Evolutionary conservation across 92 coral and sea anemone genomes (phyloP).

Genomic region (Plumapathes pennacea): DNA sequence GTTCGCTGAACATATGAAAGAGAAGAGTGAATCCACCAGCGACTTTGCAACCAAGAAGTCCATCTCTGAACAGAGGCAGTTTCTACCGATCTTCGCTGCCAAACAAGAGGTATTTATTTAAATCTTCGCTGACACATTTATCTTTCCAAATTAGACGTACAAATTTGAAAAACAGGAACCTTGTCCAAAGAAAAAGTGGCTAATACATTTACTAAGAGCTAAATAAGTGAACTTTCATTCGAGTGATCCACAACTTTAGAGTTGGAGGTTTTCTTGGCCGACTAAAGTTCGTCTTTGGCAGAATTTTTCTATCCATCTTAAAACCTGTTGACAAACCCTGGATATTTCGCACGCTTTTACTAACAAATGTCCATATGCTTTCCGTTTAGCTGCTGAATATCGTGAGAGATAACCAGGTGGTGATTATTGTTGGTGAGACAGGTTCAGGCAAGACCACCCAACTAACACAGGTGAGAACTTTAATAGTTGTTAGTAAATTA

Average conservation of each 20-base stretch:
- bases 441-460: slow-evolving; percentile 99
- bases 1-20: slow-evolving; percentile 97
- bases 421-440: slow-evolving; percentile 96
- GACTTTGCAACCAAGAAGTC: slow-evolving; percentile 94
- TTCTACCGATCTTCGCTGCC: slow-evolving; percentile 90
- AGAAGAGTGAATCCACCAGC: slow-evolving; percentile 81
- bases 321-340: no score
- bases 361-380: neutral
- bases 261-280: no score
- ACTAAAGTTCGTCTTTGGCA: no score
- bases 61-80: slow-evolving; percentile 78
- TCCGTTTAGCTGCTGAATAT: slow-evolving; percentile 72
- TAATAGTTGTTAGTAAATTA: neutral
- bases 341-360: no score
- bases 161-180: no score
- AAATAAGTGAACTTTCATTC: no score
- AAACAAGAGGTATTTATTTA: slow-evolving; percentile 94
- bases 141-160: no score
- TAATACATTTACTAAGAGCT: no score
- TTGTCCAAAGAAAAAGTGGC: no score
- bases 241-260: no score
- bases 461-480: slow-evolving; percentile 74
- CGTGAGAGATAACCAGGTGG: slow-evolving; percentile 98
- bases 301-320: no score
- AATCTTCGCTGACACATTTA: no score